phyloP scores from a whole-genome alignment of 2,797 vertebrate genomes.

The Arctocebus calabarensis region DNA sequence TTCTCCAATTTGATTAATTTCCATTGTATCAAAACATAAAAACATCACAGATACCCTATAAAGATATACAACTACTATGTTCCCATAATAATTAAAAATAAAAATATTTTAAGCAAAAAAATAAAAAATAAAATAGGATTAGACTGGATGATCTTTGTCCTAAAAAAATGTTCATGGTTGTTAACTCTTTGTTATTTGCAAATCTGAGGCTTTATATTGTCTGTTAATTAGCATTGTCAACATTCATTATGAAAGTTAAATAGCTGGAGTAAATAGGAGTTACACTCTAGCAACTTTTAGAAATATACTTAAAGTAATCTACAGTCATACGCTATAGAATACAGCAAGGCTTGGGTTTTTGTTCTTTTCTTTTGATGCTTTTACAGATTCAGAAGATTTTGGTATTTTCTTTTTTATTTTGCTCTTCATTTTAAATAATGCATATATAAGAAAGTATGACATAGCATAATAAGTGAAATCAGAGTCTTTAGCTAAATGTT shows the following conservation, averaged over 20 bases:
- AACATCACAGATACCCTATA: background rate
- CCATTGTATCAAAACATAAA: background rate
- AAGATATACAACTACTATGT: background rate
- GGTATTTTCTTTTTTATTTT: background rate
- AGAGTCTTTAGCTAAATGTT: background rate
- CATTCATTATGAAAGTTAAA: background rate
- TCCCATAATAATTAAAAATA: background rate
- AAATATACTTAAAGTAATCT: background rate
- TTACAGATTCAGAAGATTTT: background rate
- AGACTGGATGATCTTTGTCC: background rate
- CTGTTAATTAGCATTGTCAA: background rate
- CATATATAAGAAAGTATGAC: background rate
- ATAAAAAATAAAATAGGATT: background rate
- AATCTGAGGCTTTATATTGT: background rate
- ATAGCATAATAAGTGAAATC: background rate
- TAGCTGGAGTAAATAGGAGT: background rate
- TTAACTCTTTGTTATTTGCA: background rate
- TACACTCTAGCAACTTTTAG: background rate
- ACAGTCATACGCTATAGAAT: background rate
- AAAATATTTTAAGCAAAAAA: background rate
- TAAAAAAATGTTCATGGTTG: background rate
- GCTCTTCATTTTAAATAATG: background rate
- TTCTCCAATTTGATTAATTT: background rate
- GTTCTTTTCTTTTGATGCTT: background rate
- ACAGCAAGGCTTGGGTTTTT: background rate